Evolutionary conservation across 2,888 invertebrate species (phyloP).

Genomic region (Troides oblongomaculatus): DNA sequence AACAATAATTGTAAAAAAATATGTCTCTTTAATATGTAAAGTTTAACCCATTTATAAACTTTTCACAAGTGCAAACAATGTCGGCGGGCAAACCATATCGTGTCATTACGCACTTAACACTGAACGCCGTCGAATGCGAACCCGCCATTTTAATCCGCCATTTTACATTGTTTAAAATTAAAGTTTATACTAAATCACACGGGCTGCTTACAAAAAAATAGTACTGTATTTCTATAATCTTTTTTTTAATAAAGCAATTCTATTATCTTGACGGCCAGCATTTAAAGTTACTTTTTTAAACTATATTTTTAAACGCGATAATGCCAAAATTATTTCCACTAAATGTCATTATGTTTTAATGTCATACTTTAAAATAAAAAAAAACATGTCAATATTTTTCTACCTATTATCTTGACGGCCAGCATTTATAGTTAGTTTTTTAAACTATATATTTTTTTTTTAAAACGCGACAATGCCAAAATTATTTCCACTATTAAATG

Average conservation of each 20-base stretch:
- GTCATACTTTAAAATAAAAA: too few relatives aligned
- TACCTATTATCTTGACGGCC: too few relatives aligned
- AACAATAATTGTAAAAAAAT: neutral
- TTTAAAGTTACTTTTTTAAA: neutral
- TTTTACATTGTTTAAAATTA: constrained; percentile 25
- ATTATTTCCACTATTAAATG: too few relatives aligned
- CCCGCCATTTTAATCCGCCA: constrained; percentile 13
- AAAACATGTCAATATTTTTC: too few relatives aligned
- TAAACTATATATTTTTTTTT: too few relatives aligned
- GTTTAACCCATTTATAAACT: neutral
- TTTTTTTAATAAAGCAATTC: constrained; percentile 5
- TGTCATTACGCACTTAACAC: constrained; percentile 22
- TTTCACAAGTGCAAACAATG: neutral
- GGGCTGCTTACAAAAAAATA: neutral
- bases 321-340: neutral
- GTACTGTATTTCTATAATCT: neutral
- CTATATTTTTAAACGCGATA: constrained; percentile 1
- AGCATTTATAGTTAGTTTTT: too few relatives aligned
- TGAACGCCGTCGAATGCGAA: constrained; percentile 15
- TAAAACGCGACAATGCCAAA: too few relatives aligned
- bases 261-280: constrained; percentile 10
- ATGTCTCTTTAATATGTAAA: neutral
- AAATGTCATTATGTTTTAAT: too few relatives aligned
- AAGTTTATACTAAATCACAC: constrained; percentile 24
- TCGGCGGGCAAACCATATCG: neutral